A percentile compares a stretch with the other conserved stretches of the same genome.
These are phyloP conservation scores for Carassius carassius DNA, from an alignment of 2,113 vertebrate species.

Conservation along the genomic window DNA sequence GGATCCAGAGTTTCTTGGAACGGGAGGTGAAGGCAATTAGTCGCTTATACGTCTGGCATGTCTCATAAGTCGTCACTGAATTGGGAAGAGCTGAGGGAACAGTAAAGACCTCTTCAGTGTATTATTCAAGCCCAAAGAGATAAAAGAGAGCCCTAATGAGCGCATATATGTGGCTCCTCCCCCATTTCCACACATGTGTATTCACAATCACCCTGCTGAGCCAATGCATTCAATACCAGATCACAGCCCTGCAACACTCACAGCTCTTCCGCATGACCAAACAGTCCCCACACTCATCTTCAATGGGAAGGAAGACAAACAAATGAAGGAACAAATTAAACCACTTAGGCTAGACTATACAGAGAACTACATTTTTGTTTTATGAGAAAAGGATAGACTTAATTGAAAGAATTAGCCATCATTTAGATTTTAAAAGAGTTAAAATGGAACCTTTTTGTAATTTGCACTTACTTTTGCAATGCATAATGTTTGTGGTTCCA, in stretches of 20 bases:
- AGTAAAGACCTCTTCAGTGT: slow-evolving; percentile 29
- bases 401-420: neutral
- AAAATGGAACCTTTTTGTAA: too few species aligned
- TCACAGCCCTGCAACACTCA: slow-evolving; percentile 70
- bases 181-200: slow-evolving; percentile 19
- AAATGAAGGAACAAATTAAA: slow-evolving; percentile 59
- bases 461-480: slow-evolving; percentile 90
- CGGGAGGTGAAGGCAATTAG: slow-evolving; percentile 99
- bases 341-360: neutral
- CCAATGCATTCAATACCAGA: slow-evolving; percentile 1
- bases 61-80: slow-evolving; percentile 98
- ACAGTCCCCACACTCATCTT: slow-evolving; percentile 97
- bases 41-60: slow-evolving; percentile 97
- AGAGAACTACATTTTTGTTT: neutral
- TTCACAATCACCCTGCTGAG: slow-evolving; percentile 22
- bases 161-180: slow-evolving; percentile 8
- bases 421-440: neutral
- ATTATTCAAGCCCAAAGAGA: slow-evolving; percentile 19
- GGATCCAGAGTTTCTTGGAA: slow-evolving; percentile 96
- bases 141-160: slow-evolving; percentile 23
- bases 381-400: neutral
- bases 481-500: slow-evolving; percentile 92
- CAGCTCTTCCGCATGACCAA: slow-evolving; percentile 97
- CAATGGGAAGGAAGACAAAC: too few species aligned
- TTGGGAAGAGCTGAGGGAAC: slow-evolving; percentile 86